phyloP scores from a whole-genome alignment of 2,888 invertebrate genomes.

The Leptopterna dolabrata region DNA sequence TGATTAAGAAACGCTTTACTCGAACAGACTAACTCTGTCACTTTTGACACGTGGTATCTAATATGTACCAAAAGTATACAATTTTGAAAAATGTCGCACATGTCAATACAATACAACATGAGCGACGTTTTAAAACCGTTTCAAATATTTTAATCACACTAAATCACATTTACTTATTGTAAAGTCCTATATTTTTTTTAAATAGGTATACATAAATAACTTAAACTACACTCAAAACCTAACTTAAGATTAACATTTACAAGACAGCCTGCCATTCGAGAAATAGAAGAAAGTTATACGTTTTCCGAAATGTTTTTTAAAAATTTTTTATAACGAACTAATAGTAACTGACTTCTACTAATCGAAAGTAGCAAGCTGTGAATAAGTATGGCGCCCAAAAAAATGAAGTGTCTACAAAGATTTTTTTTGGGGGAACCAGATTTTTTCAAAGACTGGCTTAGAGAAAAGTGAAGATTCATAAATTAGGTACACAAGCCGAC shows the following conservation, averaged over 20 bases:
- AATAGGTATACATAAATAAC: slow-evolving; percentile 61
- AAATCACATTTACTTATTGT: slow-evolving; percentile 53
- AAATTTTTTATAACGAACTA: slow-evolving; percentile 49
- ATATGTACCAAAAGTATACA: slow-evolving; percentile 18
- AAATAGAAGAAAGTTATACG: slow-evolving; percentile 59
- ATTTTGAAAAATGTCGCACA: slow-evolving; percentile 16
- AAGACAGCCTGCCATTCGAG: slow-evolving; percentile 62
- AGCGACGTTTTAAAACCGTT: slow-evolving; percentile 30
- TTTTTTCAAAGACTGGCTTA: slow-evolving; percentile 22
- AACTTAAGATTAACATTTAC: slow-evolving; percentile 51
- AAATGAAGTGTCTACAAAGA: neutral
- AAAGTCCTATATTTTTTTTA: slow-evolving; percentile 50
- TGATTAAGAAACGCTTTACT: slow-evolving; percentile 33
- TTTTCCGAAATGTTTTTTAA: slow-evolving; percentile 42
- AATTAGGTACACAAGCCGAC: slow-evolving; percentile 28
- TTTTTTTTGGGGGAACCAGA: slow-evolving; percentile 51
- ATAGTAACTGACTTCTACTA: slow-evolving; percentile 60
- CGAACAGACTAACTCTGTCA: neutral
- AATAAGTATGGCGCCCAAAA: slow-evolving; percentile 55
- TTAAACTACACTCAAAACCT: slow-evolving; percentile 54
- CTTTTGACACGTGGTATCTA: slow-evolving; percentile 20
- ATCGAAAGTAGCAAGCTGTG: slow-evolving; percentile 61
- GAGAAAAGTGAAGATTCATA: slow-evolving; percentile 33
- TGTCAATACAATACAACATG: neutral
- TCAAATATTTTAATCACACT: slow-evolving; percentile 50